Percentiles rank a stretch among this genome's conserved stretches.
Evolutionary conservation across 2,888 invertebrate species (phyloP).

Genomic region (Noctua fimbriata): DNA sequence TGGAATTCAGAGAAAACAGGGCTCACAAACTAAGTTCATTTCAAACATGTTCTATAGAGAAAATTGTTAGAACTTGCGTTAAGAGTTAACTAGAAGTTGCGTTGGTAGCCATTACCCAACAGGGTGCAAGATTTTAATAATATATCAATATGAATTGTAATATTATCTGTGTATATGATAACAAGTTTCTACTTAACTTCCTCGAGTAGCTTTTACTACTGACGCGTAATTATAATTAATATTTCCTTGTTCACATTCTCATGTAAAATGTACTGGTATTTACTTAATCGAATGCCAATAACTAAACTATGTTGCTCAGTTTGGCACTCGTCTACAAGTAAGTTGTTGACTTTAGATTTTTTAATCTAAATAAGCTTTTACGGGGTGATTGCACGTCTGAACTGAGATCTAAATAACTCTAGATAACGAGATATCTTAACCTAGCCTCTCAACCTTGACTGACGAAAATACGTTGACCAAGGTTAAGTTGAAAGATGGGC

Average conservation of each 20-base stretch:
- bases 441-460: conserved; percentile 30
- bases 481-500: conserved; percentile 18
- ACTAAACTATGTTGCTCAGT: neutral
- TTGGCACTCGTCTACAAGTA: neutral
- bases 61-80: neutral
- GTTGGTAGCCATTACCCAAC: conserved; percentile 1
- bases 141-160: conserved; percentile 1
- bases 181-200: conserved; percentile 38
- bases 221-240: conserved; percentile 27
- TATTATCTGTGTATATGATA: neutral
- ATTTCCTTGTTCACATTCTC: conserved; percentile 4
- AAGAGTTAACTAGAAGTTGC: neutral
- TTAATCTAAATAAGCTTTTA: conserved; percentile 35
- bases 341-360: conserved; percentile 1
- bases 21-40: neutral
- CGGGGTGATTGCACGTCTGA: conserved; percentile 17
- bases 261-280: conserved; percentile 10
- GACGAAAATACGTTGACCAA: conserved; percentile 27
- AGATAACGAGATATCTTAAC: conserved; percentile 18
- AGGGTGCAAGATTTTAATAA: conserved; percentile 32
- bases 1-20: neutral
- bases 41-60: neutral
- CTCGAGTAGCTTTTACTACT: conserved; percentile 23
- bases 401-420: conserved; percentile 27
- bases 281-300: conserved; percentile 16